Conservation (phyloP, 2,888 invertebrate genomes). For the Villa cingulata region DNA sequence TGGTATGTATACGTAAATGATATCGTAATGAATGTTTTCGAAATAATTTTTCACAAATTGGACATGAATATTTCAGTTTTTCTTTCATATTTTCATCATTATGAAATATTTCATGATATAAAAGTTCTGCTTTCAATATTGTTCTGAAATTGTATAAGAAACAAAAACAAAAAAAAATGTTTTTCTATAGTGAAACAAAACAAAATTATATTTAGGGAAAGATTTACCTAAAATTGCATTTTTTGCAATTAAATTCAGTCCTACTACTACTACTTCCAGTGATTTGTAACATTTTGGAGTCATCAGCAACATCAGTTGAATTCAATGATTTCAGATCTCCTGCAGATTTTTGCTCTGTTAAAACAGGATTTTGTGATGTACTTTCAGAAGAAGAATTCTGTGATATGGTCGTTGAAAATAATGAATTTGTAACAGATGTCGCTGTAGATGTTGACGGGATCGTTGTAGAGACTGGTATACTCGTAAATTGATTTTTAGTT, state of each 20-base stretch:
- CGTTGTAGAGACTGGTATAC: constrained; percentile 5
- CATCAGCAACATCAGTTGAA: background rate
- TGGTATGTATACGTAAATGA: constrained; percentile 60
- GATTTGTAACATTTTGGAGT: background rate
- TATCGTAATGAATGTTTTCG: constrained; percentile 51
- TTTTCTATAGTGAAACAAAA: background rate
- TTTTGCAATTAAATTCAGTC: background rate
- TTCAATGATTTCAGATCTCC: no score
- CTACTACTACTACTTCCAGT: no score
- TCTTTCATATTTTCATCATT: constrained; percentile 25
- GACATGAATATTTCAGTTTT: constrained; percentile 46
- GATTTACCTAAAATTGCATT: background rate
- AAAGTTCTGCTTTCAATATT: constrained; percentile 52
- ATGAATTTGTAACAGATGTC: no score
- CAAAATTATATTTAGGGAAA: background rate
- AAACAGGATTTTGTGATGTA: no score
- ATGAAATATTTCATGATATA: constrained; percentile 61
- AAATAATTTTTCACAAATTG: constrained; percentile 51
- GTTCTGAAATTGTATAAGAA: constrained; percentile 26
- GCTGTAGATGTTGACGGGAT: no score
- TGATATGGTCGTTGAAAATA: no score
- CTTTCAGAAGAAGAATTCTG: no score
- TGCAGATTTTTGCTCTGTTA: no score
- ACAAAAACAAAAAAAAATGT: constrained; percentile 7
- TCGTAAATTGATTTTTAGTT: background rate